Base-by-base conservation (phyloP, 1,140 invertebrate species). In the Euborellia annulipes region DNA sequence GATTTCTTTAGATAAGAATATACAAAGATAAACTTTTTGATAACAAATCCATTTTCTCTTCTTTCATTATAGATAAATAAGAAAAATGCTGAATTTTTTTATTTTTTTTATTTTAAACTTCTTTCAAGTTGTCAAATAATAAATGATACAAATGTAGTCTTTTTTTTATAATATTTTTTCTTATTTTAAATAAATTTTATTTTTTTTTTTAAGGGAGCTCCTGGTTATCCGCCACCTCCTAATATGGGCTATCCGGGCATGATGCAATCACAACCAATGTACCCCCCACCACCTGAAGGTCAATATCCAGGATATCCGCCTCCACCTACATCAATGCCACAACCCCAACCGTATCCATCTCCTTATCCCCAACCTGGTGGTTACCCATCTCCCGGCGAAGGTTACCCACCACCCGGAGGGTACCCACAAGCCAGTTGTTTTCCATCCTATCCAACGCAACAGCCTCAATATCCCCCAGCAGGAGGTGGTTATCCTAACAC, bases 181-280 rank as follows among this genome's bases (percentile, higher is more conserved):
- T n/a, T n/a, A n/a, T n/a, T n/a, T n/a, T 27, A 27, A 6, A 27
- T 27, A 27, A 6, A 6, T 27, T 27, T 27, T 27, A 11, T 27
- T 27, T 27, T 27, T 73, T 20, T 65, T 53, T 2, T 65, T 53
- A n/a, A 57, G 55, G 1, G 57, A 58, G 41, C 48, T 16, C 20
- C 51, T 19, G 49, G 43, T 11, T 45, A 52, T 16, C 52, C 49
- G 30, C 41, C 50, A n/a, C 41, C 48, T 30, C 48, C 52, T 14
- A 45, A 53, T 44, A 46, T 47, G 34, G 43, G 46, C 20, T 41
- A 41, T 41, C 47, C 46, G 43, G 43, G 43, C 17, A 48, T 51
- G 39, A 36, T 44, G 36, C 27, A 42, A 38, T 17, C 42, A 2
- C 45, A 52, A 22, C 42, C 40, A 41, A 50, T 39, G 37, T 47